phyloP scores from a whole-genome alignment of 1,140 invertebrate species.

The Gerris buenoi region DNA sequence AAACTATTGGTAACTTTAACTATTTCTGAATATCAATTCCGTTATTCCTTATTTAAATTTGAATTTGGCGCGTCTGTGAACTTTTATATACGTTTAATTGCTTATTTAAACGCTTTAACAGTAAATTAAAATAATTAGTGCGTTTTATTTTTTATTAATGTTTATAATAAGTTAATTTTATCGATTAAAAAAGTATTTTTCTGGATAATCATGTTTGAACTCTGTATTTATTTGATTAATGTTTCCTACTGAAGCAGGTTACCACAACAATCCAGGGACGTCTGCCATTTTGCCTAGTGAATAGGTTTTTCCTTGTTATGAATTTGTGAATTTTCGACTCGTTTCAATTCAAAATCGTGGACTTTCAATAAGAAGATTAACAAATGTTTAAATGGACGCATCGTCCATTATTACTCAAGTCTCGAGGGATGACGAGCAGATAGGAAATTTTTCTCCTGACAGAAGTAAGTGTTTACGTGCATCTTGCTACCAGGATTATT shows the following conservation, averaged over 20 bases:
- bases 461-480: constrained; percentile 53
- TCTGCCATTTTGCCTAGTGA: constrained; percentile 15
- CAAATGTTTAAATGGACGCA: constrained; percentile 88
- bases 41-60: no score
- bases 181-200: no score
- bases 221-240: neutral
- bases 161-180: no score
- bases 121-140: no score
- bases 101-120: no score
- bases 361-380: constrained; percentile 23
- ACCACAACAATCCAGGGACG: constrained; percentile 13
- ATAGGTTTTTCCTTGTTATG: constrained; percentile 2
- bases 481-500: neutral
- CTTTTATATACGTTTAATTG: no score
- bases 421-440: constrained; percentile 87
- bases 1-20: no score
- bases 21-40: no score
- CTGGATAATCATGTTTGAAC: no score
- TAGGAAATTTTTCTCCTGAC: constrained; percentile 76
- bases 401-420: constrained; percentile 96
- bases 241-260: constrained; percentile 9
- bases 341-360: constrained; percentile 12
- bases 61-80: no score
- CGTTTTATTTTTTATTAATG: no score
- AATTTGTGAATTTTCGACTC: neutral